Conservation (phyloP, 2,797 vertebrate genomes). For the Anabas testudineus region DNA sequence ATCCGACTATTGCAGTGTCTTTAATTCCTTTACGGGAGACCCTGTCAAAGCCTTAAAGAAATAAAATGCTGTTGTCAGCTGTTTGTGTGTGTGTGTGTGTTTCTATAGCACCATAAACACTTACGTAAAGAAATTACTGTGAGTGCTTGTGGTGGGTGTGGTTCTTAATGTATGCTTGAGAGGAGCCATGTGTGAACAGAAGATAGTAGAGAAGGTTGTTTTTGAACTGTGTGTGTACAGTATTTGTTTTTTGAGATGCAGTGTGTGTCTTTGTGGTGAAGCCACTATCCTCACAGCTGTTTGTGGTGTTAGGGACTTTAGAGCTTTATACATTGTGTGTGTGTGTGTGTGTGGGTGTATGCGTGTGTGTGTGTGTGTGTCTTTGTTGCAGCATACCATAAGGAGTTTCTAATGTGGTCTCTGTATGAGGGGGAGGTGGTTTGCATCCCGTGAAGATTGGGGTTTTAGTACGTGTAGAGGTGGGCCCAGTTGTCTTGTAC, state of each 20-base stretch:
- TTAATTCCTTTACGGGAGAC: constrained; percentile 54
- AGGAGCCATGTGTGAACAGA: constrained; percentile 61
- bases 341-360: constrained; percentile 44
- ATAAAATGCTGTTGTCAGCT: constrained; percentile 38
- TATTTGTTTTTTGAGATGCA: constrained; percentile 29
- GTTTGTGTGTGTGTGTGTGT: constrained; percentile 36
- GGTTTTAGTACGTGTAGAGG: constrained; percentile 47
- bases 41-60: constrained; percentile 28
- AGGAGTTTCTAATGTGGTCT: constrained; percentile 43
- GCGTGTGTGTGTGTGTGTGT: constrained; percentile 42
- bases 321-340: constrained; percentile 1
- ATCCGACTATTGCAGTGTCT: constrained; percentile 34
- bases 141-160: constrained; percentile 63
- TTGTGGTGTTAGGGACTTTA: constrained; percentile 34
- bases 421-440: constrained; percentile 55
- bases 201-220: constrained; percentile 52
- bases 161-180: constrained; percentile 52
- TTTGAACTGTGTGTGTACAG: constrained; percentile 32
- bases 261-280: constrained; percentile 47
- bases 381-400: constrained; percentile 58
- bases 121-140: constrained; percentile 47
- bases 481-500: constrained; percentile 41
- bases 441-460: constrained; percentile 59
- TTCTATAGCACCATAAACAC: constrained; percentile 13
- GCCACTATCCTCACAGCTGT: constrained; percentile 24